These are phyloP conservation scores for Protophormia terraenovae DNA, from an alignment of 2,888 invertebrate species.

Conservation along the genomic window DNA sequence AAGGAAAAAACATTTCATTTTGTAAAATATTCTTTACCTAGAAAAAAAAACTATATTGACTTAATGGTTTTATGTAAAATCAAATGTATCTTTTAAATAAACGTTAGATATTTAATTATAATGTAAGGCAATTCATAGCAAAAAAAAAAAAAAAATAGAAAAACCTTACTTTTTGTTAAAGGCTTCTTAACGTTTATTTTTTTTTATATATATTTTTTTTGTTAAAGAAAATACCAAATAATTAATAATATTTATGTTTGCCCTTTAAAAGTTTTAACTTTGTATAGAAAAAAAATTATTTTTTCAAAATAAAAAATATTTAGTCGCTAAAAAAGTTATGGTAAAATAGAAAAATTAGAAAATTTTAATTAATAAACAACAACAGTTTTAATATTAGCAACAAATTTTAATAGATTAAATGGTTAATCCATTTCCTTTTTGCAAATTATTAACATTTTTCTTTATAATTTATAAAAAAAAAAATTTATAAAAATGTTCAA, in stretches of 20 bases:
- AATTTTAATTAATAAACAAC: background rate
- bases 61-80: constrained; percentile 33
- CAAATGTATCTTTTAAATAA: constrained; percentile 14
- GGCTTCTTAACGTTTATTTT: background rate
- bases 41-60: constrained; percentile 45
- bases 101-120: background rate
- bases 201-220: background rate
- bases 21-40: background rate
- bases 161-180: constrained; percentile 27
- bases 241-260: no score
- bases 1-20: constrained; percentile 3
- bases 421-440: background rate
- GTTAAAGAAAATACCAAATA: background rate
- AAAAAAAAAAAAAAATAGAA: constrained; percentile 50
- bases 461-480: background rate
- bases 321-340: no score
- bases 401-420: background rate
- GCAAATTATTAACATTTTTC: background rate
- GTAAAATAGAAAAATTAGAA: background rate
- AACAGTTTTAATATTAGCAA: background rate
- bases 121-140: constrained; percentile 46
- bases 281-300: no score
- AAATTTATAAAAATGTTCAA: background rate
- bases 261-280: no score
- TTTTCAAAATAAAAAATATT: background rate